Conservation (phyloP, 2,888 invertebrate species). For the Synanthedon andrenaeformis region DNA sequence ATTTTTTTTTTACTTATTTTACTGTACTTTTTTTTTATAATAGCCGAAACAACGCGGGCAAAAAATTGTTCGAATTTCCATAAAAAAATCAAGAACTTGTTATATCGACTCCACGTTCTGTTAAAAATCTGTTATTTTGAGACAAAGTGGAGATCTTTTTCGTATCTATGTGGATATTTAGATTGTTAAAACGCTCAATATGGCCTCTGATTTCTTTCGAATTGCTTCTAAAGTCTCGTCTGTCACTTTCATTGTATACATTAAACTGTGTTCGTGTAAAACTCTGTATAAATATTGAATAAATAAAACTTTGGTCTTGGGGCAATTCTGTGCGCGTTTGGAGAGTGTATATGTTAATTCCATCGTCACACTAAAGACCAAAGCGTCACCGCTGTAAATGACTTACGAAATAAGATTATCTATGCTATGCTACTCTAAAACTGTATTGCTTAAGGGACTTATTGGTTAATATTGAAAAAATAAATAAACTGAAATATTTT, state of each 20-base stretch:
- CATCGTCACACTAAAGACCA: slow-evolving; percentile 5
- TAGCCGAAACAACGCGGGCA: too few species aligned
- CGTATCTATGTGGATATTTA: too few species aligned
- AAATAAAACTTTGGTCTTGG: slow-evolving; percentile 11
- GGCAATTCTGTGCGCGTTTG: slow-evolving; percentile 4
- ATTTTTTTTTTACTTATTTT: too few species aligned
- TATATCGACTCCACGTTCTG: too few species aligned
- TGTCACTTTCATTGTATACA: neutral
- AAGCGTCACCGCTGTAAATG: slow-evolving; percentile 17
- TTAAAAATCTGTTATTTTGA: too few species aligned
- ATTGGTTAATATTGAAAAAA: slow-evolving; percentile 63
- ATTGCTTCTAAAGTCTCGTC: neutral
- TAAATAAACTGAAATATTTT: slow-evolving; percentile 38
- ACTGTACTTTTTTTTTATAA: too few species aligned
- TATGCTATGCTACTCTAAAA: slow-evolving; percentile 47
- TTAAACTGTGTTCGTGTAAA: slow-evolving; percentile 28
- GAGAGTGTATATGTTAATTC: neutral
- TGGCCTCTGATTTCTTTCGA: neutral
- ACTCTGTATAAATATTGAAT: slow-evolving; percentile 29
- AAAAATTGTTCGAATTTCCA: too few species aligned
- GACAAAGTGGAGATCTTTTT: too few species aligned
- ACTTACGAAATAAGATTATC: slow-evolving; percentile 19
- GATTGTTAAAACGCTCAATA: too few species aligned
- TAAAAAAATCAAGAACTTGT: too few species aligned
- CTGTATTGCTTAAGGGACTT: slow-evolving; percentile 60